Evolutionary conservation across 2,797 vertebrate species (phyloP).

Genomic region (Siniperca scherzeri): DNA sequence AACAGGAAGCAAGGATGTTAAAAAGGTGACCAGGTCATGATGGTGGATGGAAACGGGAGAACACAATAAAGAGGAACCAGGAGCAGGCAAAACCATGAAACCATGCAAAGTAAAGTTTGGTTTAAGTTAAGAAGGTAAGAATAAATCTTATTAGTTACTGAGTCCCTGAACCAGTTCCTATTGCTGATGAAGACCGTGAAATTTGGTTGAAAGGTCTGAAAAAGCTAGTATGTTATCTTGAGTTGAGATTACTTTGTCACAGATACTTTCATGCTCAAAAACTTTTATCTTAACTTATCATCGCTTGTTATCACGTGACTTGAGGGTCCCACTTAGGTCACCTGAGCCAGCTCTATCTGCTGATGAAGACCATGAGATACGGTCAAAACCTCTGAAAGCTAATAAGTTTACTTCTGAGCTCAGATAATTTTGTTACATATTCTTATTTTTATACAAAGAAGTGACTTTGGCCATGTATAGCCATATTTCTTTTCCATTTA

Average conservation of each 20-base stretch:
- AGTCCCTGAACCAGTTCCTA: not conserved
- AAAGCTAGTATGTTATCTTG: not conserved
- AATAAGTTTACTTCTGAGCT: not conserved
- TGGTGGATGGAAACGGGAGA: not conserved
- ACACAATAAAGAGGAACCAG: not conserved
- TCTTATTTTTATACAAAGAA: not conserved
- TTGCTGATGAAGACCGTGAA: not conserved
- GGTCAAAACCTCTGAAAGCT: not conserved
- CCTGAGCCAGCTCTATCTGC: not conserved
- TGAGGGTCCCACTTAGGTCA: not conserved
- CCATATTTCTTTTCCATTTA: not conserved
- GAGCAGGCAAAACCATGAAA: not conserved
- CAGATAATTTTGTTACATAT: not conserved
- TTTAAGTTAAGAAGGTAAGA: too few relatives aligned
- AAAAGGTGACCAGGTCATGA: conserved; percentile 8
- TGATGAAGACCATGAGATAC: not conserved
- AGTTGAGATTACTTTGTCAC: not conserved
- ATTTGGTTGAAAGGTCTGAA: not conserved
- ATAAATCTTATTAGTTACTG: not conserved
- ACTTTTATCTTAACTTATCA: not conserved
- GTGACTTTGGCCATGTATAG: not conserved
- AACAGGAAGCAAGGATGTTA: not conserved
- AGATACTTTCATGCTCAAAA: not conserved
- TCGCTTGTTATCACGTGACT: not conserved
- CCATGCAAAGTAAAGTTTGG: not conserved